phyloP scores from a whole-genome alignment of 2,888 invertebrate genomes.

The Orchesellides sinensis region DNA sequence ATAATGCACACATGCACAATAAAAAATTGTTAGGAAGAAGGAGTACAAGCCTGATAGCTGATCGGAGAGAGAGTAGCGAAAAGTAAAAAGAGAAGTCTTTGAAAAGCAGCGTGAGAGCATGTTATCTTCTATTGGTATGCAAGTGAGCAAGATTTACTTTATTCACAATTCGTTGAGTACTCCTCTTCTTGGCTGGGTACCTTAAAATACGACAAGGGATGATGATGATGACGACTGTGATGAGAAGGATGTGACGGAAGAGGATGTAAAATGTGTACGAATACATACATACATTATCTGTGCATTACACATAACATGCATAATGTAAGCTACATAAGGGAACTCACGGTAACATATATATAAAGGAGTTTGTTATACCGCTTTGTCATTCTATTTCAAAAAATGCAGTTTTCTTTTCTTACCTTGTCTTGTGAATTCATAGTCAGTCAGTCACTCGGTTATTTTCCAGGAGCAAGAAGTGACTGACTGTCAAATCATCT shows the following conservation, averaged over 20 bases:
- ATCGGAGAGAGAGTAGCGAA: neutral
- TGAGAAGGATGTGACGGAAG: constrained; percentile 52
- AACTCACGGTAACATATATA: too few species aligned
- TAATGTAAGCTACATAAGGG: too few species aligned
- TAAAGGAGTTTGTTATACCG: too few species aligned
- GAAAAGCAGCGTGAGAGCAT: constrained; percentile 59
- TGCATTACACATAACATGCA: constrained; percentile 1
- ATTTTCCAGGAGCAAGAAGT: constrained; percentile 29
- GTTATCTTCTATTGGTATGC: constrained; percentile 56
- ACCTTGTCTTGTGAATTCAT: constrained; percentile 40
- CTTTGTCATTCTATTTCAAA: neutral
- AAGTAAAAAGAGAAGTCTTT: neutral
- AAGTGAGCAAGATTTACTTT: constrained; percentile 64
- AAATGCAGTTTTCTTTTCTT: constrained; percentile 50
- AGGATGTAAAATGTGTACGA: constrained; percentile 6
- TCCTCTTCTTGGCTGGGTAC: constrained; percentile 41
- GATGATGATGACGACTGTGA: constrained; percentile 46
- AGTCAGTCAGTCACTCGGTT: constrained; percentile 37
- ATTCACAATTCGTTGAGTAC: constrained; percentile 66
- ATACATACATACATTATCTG: constrained; percentile 22
- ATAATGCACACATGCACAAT: constrained; percentile 48
- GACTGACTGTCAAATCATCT: constrained; percentile 55
- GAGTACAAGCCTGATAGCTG: neutral
- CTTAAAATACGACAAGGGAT: constrained; percentile 44
- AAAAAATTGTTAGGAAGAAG: neutral